Percentiles rank a stretch among this genome's conserved stretches.
phyloP scores from a whole-genome alignment of 2,113 vertebrate species.

The Stictonetta naevosa region DNA sequence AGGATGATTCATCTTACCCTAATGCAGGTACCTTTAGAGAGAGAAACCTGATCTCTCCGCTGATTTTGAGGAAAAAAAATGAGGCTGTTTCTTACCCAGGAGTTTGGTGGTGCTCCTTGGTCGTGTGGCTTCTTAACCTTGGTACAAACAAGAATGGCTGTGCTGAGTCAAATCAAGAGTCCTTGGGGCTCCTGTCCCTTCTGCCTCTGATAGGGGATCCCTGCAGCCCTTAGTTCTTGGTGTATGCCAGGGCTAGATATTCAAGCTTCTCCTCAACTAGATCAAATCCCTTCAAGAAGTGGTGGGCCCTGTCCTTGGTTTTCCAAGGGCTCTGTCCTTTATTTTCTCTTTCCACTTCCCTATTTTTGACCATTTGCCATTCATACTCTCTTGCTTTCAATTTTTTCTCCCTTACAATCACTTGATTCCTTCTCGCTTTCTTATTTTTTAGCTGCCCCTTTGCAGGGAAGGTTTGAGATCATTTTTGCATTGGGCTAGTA shows the following conservation, averaged over 20 bases:
- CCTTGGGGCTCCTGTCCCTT: not conserved
- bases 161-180: not conserved
- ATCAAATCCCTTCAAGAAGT: not conserved
- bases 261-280: not conserved
- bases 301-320: not conserved
- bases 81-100: not conserved
- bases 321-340: not conserved
- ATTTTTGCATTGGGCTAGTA: not conserved
- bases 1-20: not conserved
- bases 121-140: not conserved
- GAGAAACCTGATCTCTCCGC: not conserved
- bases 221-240: not conserved
- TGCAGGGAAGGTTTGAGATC: not conserved
- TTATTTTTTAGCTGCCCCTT: not conserved
- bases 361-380: not conserved
- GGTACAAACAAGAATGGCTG: not conserved
- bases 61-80: not conserved
- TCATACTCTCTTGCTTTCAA: not conserved
- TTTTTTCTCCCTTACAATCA: not conserved
- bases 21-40: not conserved
- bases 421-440: not conserved
- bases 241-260: not conserved
- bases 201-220: rapidly evolving
- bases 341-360: not conserved
- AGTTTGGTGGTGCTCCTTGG: not conserved